These are phyloP conservation scores for Pseudococcus viburni DNA, from an alignment of 2,888 invertebrate species.

Conservation along the genomic window DNA sequence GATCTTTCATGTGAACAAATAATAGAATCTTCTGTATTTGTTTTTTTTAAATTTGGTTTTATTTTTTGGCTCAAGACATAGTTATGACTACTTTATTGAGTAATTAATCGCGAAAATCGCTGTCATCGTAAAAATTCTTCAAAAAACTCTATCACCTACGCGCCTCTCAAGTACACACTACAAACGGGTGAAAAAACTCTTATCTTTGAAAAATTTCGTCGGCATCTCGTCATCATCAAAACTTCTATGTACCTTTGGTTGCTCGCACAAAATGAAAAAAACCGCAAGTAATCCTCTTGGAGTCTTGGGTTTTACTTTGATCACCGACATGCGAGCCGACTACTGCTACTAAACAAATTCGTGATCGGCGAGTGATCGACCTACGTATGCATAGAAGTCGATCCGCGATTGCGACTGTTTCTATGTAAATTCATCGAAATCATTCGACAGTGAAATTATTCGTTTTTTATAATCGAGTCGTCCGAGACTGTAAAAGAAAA, in stretches of 20 bases:
- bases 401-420: neutral
- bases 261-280: neutral
- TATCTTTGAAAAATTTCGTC: neutral
- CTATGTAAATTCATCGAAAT: constrained; percentile 52
- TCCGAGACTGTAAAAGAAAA: neutral
- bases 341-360: neutral
- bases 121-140: neutral
- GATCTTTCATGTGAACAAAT: no score
- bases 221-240: constrained; percentile 14
- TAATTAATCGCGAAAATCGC: neutral
- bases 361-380: constrained; percentile 23
- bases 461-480: neutral
- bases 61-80: no score
- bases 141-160: neutral
- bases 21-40: no score
- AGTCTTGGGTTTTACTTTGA: neutral
- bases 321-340: neutral
- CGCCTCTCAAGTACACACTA: neutral
- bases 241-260: neutral
- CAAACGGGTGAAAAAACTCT: neutral
- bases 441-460: constrained; percentile 46
- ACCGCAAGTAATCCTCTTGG: neutral
- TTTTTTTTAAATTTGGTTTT: no score
- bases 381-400: neutral
- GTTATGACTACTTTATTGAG: no score